Evolutionary conservation across 2,797 vertebrate species (phyloP), one percentile per base, ranked within the genome.

Genomic region (Clarias fuscus): DNA sequence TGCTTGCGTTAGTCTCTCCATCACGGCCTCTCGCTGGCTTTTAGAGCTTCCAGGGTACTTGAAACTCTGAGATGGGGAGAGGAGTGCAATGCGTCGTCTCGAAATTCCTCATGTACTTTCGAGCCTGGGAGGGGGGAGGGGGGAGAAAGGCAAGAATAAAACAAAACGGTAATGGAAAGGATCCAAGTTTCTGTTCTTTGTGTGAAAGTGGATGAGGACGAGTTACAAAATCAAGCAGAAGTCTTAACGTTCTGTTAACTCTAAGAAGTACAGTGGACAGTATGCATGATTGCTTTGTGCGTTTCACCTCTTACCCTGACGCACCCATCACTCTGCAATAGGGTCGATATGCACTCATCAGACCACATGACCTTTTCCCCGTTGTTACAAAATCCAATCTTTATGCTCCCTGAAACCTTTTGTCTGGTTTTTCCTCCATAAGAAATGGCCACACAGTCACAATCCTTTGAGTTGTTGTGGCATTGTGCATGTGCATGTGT

Each of bases 11-110:
- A 4, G 40, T 80, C 83, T 79, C 40, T n/a, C 27, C 27, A 87
- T 5, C 22, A 82, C 56, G 14, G 65, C 70, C 83, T 80, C 85
- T 70, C 62, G 62, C 71, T 11, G 76, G 24, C 40, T 59, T 79
- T 91, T 94, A 97, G 87, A 97, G 95, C 89, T 92, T 95, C 96
- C 96, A 97, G 73, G 97, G 97, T 37, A 94, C 91, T 56, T 95
- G 95, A 91, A 98, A 98, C 90, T 96, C 95, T 0, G 95, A 92
- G 87, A 95, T 91, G 0, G 97, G 97, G 8, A 98, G 96, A 0
- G 97, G 97, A 83, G 96, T 97, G 92, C 97, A 98, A 91, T 98
- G 97, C 2, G 97, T 97, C 0, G 96, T 94, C 79, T 98, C 97
- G n/a, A 98, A 97, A 92, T 97, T 98, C 81, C 94, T 94, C 93